These are phyloP conservation scores for Pachydiplax longipennis DNA, from an alignment of 2,888 invertebrate species.

Conservation along the genomic window DNA sequence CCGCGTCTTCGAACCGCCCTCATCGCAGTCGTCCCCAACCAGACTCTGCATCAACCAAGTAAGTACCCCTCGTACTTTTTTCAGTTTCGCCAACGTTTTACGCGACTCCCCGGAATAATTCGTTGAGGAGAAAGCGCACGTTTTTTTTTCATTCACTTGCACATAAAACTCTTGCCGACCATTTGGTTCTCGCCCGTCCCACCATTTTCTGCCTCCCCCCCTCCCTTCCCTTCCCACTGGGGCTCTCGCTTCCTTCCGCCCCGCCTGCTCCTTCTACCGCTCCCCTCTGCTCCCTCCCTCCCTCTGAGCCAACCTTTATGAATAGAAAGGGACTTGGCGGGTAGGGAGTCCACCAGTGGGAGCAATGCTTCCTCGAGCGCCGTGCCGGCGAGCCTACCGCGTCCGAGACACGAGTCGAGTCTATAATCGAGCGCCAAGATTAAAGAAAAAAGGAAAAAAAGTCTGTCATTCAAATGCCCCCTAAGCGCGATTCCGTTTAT, in stretches of 20 bases:
- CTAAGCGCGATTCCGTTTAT: conserved; percentile 18
- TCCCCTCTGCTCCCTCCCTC: neutral
- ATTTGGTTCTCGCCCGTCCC: neutral
- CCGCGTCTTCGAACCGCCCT: neutral
- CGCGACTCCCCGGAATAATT: neutral
- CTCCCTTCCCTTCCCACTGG: neutral
- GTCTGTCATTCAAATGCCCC: conserved; percentile 40
- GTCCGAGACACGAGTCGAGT: conserved; percentile 56
- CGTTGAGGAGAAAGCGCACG: no score
- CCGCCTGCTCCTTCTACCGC: neutral
- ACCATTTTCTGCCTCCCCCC: neutral
- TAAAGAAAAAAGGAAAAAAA: conserved; percentile 19
- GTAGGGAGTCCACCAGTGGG: conserved; percentile 57
- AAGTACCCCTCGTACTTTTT: neutral
- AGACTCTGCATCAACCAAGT: conserved; percentile 16
- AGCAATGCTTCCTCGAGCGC: conserved; percentile 57
- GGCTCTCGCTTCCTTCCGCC: neutral
- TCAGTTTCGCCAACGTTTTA: neutral
- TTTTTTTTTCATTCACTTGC: neutral
- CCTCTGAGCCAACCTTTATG: conserved; percentile 44
- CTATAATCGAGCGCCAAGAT: conserved; percentile 48
- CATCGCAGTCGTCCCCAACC: neutral
- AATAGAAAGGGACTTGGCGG: conserved; percentile 32
- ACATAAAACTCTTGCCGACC: neutral
- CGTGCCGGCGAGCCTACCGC: neutral